Evolutionary conservation across 2,113 vertebrate species (phyloP).

Genomic region (Campylomormyrus numenius): DNA sequence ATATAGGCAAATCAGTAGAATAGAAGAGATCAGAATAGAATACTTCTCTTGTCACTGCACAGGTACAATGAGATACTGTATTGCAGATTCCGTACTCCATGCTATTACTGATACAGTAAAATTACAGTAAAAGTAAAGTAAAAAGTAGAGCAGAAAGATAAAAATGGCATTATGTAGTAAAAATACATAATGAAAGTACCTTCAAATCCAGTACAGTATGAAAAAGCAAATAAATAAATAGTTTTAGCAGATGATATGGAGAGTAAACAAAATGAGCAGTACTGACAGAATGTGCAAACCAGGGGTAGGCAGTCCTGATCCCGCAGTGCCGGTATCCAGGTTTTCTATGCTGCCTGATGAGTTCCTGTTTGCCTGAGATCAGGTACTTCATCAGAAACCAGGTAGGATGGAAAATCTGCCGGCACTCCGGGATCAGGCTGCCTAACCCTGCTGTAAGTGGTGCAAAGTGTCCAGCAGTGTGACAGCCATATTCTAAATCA

Average conservation of each 20-base stretch:
- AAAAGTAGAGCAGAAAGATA: background rate
- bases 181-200: background rate
- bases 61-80: background rate
- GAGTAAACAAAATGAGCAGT: background rate
- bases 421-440: too few relatives aligned
- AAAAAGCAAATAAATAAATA: background rate
- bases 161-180: background rate
- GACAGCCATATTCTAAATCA: background rate
- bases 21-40: background rate
- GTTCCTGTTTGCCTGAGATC: background rate
- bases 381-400: too few relatives aligned
- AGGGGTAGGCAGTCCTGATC: background rate
- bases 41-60: background rate
- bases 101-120: background rate
- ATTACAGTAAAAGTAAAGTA: too few relatives aligned
- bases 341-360: background rate
- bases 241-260: background rate
- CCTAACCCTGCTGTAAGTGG: too few relatives aligned
- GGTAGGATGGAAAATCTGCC: too few relatives aligned
- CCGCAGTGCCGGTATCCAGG: background rate
- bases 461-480: background rate
- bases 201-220: background rate
- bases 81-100: background rate
- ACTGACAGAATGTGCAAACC: too few relatives aligned
- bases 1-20: background rate